Evolutionary conservation across 2,888 invertebrate genomes (phyloP), one percentile per base, ranked within the genome.

Genomic region (Drosophila prostipennis): DNA sequence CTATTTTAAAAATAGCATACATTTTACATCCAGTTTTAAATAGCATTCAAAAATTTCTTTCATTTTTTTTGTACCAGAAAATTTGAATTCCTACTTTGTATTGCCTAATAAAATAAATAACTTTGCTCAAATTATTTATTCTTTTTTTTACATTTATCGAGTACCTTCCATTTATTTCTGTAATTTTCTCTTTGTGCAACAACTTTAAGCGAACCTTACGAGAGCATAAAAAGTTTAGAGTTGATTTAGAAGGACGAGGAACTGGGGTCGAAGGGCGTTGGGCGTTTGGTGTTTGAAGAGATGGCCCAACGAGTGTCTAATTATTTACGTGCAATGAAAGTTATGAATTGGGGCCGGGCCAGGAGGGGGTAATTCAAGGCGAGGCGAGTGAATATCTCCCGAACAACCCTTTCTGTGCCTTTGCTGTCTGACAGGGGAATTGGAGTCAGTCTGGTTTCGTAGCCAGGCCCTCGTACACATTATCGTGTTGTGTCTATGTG

Each of bases 141-240:
- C 23, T 26, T 26, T 26, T 26, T 26, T 26, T 6, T 26, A 26
- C 26, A 26, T 26, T 1, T 0, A 23, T 4, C 3, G 23, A 2
- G 8, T 29, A 16, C 16, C 5, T 2, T 8, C 7, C 2, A 3
- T 4, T 19, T 16, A 2, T 2, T 19, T 10, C 0, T 43, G 3
- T 0, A 6, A 14, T 56, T 60, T 60, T 32, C 5, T 13, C 5
- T 6, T 34, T 16, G 58, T 46, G 37, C 13, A 23, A 11, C 5
- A 29, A 16, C n/a, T 23, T 39, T 10, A 16, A 14, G 19, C 36
- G 8, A 34, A 16, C 42, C 46, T 72, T 60, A 58, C 46, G 65
- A 57, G 73, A 54, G 55, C 70, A 76, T 73, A 79, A 79, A 61
- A 76, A 73, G 76, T 79, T 81, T 79, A 77, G 72, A 81, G 74